These are phyloP conservation scores for Enteromius radiatus DNA, from an alignment of 2,797 vertebrate genomes.

Conservation along the genomic window DNA sequence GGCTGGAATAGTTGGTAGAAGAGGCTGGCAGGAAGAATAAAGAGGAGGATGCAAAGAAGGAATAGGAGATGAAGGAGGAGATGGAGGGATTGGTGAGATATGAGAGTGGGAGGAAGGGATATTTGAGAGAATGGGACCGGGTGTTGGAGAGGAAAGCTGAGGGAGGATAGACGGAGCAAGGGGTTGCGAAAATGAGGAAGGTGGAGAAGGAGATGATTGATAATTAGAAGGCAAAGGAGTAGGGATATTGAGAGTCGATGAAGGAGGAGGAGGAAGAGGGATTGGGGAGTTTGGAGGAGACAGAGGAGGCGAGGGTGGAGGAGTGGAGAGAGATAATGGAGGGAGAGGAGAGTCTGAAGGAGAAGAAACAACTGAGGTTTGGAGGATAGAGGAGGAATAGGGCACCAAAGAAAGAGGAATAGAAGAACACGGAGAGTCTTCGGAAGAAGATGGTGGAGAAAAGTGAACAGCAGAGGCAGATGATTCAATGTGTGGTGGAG, in stretches of 20 bases:
- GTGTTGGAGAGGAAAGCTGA: constrained; percentile 69
- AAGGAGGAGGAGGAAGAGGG: constrained; percentile 21
- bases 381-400: not conserved
- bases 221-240: not conserved
- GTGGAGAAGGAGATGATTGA: not conserved
- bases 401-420: not conserved
- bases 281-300: constrained; percentile 39
- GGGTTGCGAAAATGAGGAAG: not conserved
- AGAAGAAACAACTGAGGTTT: constrained; percentile 31
- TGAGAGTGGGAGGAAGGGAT: not conserved
- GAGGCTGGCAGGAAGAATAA: constrained; percentile 56
- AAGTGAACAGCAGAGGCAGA: constrained; percentile 16
- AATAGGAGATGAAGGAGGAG: constrained; percentile 27
- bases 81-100: constrained; percentile 14
- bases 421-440: not conserved
- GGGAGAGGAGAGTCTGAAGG: constrained; percentile 30
- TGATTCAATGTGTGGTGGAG: constrained; percentile 16
- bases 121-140: constrained; percentile 41
- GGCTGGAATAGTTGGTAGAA: constrained; percentile 62
- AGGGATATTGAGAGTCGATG: not conserved
- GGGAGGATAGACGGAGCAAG: constrained; percentile 67
- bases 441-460: not conserved
- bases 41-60: constrained; percentile 50
- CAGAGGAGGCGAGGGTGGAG: constrained; percentile 26
- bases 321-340: constrained; percentile 32